Conservation (phyloP, 2,797 vertebrate genomes). For the Mus minutoides region DNA sequence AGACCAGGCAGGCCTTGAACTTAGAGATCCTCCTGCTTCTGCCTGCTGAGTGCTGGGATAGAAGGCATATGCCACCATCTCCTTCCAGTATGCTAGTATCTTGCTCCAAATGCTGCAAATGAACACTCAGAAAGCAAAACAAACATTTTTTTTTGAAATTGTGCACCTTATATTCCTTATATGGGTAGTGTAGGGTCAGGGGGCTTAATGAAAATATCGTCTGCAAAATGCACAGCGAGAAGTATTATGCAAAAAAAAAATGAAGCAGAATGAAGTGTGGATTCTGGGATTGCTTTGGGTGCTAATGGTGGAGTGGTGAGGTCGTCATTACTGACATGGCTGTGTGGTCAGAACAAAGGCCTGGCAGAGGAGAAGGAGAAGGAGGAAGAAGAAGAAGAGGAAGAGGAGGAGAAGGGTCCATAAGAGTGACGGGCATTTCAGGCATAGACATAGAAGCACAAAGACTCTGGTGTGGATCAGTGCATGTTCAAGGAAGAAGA, state of each 20-base stretch:
- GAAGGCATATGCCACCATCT: not conserved
- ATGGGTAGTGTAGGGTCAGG: not conserved
- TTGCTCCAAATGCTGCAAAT: not conserved
- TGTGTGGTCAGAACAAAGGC: not conserved
- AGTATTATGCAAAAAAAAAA: not conserved
- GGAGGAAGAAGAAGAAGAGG: not conserved
- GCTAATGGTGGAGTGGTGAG: not conserved
- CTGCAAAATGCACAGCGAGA: not conserved
- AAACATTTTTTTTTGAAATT: not conserved
- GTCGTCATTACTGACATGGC: not conserved
- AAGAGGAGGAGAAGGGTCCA: not conserved
- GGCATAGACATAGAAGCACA: not conserved
- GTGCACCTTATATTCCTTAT: not conserved
- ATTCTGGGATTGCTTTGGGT: not conserved
- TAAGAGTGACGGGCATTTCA: not conserved
- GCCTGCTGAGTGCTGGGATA: too few relatives aligned
- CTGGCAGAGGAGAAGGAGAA: not conserved
- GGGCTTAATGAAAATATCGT: conserved; percentile 4
- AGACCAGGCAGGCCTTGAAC: not conserved
- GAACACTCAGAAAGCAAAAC: not conserved
- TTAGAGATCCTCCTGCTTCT: not conserved
- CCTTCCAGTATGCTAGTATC: not conserved
- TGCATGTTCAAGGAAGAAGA: not conserved
- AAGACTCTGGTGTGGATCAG: not conserved
- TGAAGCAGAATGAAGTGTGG: not conserved